Percentiles rank a stretch among this genome's conserved stretches.
Evolutionary conservation across 2,797 vertebrate species (phyloP).

Genomic region (Silurus lanzhouensis): DNA sequence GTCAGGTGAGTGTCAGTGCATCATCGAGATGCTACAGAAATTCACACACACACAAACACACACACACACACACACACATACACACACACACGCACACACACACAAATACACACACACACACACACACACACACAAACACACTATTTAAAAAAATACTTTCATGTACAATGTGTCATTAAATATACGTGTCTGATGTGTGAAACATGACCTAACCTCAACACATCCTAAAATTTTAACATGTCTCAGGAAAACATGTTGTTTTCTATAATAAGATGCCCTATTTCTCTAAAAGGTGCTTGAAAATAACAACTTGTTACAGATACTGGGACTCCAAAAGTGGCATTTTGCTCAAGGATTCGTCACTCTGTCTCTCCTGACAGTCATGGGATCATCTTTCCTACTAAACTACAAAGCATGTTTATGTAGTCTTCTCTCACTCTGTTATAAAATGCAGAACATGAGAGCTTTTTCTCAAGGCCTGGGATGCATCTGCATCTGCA

Average conservation of each 20-base stretch:
- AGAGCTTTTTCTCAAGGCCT: constrained; percentile 11
- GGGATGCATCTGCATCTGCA: neutral
- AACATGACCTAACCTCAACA: constrained; percentile 7
- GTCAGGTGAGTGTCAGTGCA: constrained; percentile 52
- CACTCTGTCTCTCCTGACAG: neutral
- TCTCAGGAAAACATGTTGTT: constrained; percentile 40
- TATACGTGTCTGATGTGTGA: neutral
- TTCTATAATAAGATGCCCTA: neutral
- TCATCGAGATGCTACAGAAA: constrained; percentile 36
- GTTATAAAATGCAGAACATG: neutral
- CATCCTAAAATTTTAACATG: neutral
- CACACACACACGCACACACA: neutral
- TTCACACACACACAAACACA: neutral
- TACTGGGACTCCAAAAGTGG: neutral
- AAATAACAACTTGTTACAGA: neutral
- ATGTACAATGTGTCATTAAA: constrained; percentile 23
- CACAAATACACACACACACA: too few species aligned
- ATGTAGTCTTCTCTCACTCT: neutral
- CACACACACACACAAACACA: too few species aligned
- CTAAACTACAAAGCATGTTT: too few species aligned
- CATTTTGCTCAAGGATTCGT: neutral
- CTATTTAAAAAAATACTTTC: constrained; percentile 32
- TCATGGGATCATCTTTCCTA: neutral
- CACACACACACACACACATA: too few species aligned
- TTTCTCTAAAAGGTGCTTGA: neutral